Conservation (phyloP, 2,113 vertebrate genomes). For the Gila orcuttii region DNA sequence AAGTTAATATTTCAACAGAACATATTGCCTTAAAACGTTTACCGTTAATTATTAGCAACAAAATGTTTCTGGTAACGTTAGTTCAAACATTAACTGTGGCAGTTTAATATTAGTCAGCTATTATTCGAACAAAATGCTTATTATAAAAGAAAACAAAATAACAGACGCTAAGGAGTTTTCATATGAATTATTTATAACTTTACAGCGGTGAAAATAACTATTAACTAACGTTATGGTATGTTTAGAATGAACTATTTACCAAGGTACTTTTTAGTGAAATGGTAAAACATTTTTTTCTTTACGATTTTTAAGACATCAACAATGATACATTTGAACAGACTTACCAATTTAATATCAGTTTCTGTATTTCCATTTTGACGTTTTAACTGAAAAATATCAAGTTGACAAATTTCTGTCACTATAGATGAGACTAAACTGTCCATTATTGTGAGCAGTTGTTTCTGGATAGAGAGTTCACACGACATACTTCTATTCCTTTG, state of each 20-base stretch:
- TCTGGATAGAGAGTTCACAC: not conserved
- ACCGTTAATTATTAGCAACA: not conserved
- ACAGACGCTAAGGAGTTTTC: not conserved
- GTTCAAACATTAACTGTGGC: not conserved
- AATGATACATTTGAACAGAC: not conserved
- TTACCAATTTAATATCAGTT: slow-evolving; percentile 9
- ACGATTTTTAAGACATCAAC: not conserved
- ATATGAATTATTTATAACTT: not conserved
- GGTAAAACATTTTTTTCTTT: not conserved
- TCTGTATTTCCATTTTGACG: not conserved
- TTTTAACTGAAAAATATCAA: slow-evolving; percentile 15
- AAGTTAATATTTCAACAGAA: too few species aligned
- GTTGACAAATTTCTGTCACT: slow-evolving; percentile 12
- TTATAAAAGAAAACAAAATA: not conserved
- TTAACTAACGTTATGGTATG: not conserved
- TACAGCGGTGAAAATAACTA: not conserved
- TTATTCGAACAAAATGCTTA: not conserved
- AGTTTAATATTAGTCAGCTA: not conserved
- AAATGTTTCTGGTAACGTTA: too few species aligned
- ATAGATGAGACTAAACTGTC: slow-evolving; percentile 14
- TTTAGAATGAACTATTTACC: not conserved
- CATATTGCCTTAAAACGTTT: too few species aligned
- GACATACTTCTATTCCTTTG: not conserved
- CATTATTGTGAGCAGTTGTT: slow-evolving; percentile 3
- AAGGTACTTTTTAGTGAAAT: not conserved